phyloP scores from a whole-genome alignment of 35 echinoderm and acorn worm genomes.

The Strongylocentrotus purpuratus region DNA sequence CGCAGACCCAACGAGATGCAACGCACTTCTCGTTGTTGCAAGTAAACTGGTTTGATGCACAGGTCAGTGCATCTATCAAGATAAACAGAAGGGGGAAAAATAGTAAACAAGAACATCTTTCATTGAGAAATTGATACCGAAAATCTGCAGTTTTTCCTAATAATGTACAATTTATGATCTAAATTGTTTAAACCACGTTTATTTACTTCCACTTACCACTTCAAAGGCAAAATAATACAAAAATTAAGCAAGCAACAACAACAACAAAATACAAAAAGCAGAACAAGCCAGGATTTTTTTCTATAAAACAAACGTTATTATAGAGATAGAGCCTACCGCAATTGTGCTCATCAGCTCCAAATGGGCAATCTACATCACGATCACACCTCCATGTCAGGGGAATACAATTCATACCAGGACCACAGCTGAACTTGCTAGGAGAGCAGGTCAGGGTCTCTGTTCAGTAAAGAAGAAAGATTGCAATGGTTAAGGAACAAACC shows the following conservation, averaged over 20 bases:
- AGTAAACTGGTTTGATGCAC: slow-evolving; percentile 64
- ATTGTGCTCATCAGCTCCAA: slow-evolving; percentile 68
- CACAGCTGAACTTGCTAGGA: slow-evolving; percentile 59
- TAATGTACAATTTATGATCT: too few relatives aligned
- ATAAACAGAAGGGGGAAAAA: background rate
- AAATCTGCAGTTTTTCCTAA: too few relatives aligned
- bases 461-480: background rate
- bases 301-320: background rate
- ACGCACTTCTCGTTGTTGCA: slow-evolving; percentile 82
- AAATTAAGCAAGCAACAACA: background rate
- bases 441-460: slow-evolving; percentile 55
- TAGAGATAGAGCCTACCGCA: slow-evolving; percentile 53
- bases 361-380: slow-evolving; percentile 70
- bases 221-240: too few relatives aligned
- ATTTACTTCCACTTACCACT: too few relatives aligned
- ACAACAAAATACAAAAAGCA: background rate
- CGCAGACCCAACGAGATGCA: slow-evolving; percentile 75
- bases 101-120: too few relatives aligned
- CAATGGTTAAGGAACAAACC: background rate
- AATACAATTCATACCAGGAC: slow-evolving; percentile 63
- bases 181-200: too few relatives aligned
- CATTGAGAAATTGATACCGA: too few relatives aligned
- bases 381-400: slow-evolving; percentile 79
- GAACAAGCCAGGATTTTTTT: background rate
- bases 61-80: slow-evolving; percentile 53